Base-by-base conservation (phyloP, 2,888 invertebrate genomes). In the Coelopa pilipes region DNA sequence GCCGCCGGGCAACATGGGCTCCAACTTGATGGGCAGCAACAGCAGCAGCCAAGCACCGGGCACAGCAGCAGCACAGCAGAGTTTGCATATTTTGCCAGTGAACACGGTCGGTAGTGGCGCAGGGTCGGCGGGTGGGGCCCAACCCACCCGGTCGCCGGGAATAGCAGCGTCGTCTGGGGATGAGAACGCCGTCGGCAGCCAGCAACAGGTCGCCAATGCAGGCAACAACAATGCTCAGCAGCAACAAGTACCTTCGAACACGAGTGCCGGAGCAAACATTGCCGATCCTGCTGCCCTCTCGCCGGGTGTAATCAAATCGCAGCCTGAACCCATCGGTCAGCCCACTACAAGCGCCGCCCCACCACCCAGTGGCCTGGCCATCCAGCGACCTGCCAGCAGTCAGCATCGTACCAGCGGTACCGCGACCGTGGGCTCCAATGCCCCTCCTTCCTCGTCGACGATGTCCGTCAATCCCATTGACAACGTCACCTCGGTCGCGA, bases 1-100 rank as follows among this genome's bases (percentile, higher is more conserved):
- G 19, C 90, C 90, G 59, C 90, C 90, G 1, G 83, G 85, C 45
- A 82, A 81, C 49, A 83, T 81, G 69, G 76, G 78, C 67, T 57
- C 80, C 59, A 71, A 70, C 65, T 50, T 70, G 19, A 72, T 73
- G 11, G 72, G 70, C 60, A n/a, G n/a, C n/a, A n/a, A n/a, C n/a
- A n/a, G n/a, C n/a, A n/a, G n/a, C n/a, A 70, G 45, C 12, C 45
- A 53, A 10, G n/a, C 71, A 13, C 45, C 62, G 4, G 67, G 66
- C 21, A 4, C 34, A 7, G 60, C 69, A 71, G 62, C 78, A 73
- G 60, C 69, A 71, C 79, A 78, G 49, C 73, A 78, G 60, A 80
- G 79, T 60, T 74, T 82, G 49, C 80, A 79, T 70, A 81, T 81
- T 70, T 72, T 80, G 46, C 78, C 82, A 9, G 78, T 78, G 15